Percentiles rank a stretch among this genome's conserved stretches.
Conservation (phyloP, 2,888 invertebrate genomes). For the Apotomis betuletana region DNA sequence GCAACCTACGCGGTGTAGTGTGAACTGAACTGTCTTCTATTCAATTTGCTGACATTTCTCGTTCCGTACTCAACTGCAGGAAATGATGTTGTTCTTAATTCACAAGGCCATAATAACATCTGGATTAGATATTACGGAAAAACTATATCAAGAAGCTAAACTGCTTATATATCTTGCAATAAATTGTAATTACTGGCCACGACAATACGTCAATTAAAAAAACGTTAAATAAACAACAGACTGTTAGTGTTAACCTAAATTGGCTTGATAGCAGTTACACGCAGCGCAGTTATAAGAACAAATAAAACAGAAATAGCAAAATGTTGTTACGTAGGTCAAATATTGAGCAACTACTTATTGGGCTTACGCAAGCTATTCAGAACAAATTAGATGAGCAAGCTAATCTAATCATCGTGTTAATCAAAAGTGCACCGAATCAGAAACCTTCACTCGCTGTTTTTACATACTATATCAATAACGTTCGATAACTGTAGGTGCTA, state of each 20-base stretch:
- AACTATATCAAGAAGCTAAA: background rate
- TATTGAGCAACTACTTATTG: conserved; percentile 11
- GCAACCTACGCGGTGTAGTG: conserved; percentile 55
- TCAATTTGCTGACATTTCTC: conserved; percentile 46
- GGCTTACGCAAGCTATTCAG: conserved; percentile 32
- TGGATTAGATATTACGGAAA: conserved; percentile 1
- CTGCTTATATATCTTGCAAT: background rate
- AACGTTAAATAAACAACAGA: conserved; percentile 27
- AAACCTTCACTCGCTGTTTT: conserved; percentile 29
- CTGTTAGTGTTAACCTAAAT: conserved; percentile 35
- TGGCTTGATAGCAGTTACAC: conserved; percentile 14
- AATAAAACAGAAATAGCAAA: conserved; percentile 9
- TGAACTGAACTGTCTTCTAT: conserved; percentile 60
- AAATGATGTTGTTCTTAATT: conserved; percentile 28
- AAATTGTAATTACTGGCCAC: conserved; percentile 20
- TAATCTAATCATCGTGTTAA: conserved; percentile 38
- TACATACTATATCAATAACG: background rate
- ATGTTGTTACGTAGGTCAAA: conserved; percentile 9
- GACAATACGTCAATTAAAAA: conserved; percentile 37
- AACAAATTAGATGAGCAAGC: conserved; percentile 36
- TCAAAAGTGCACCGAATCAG: conserved; percentile 32
- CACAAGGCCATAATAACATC: conserved; percentile 26
- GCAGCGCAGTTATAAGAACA: conserved; percentile 14
- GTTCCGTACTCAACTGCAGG: conserved; percentile 31
- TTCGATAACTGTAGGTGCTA: background rate